Evolutionary conservation across 2,888 invertebrate species (phyloP).

Genomic region (Phrixothrix hirtus): DNA sequence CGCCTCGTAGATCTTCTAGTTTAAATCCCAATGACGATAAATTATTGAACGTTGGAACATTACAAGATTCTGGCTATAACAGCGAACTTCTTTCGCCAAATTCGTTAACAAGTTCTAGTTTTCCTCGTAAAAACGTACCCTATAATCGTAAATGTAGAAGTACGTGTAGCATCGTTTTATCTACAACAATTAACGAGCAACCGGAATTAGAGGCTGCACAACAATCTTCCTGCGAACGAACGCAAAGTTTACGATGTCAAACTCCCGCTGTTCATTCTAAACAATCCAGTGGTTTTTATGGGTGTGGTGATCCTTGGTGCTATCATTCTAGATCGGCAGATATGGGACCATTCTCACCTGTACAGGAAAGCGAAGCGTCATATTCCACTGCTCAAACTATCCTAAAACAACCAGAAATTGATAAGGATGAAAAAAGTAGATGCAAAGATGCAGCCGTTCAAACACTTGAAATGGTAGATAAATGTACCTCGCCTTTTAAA

Average conservation of each 20-base stretch:
- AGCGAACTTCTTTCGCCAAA: conserved; percentile 59
- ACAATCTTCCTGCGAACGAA: conserved; percentile 46
- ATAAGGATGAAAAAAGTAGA: conserved; percentile 6
- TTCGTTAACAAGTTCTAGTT: conserved; percentile 46
- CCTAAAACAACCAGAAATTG: conserved; percentile 32
- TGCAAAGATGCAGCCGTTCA: conserved; percentile 60
- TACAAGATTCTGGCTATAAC: conserved; percentile 55
- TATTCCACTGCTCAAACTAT: conserved; percentile 40
- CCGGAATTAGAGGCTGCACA: conserved; percentile 40
- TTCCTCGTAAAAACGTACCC: conserved; percentile 46
- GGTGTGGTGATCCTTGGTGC: conserved; percentile 58
- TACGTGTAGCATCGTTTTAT: conserved; percentile 70
- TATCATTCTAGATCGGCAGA: conserved; percentile 48
- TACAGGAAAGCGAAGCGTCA: conserved; percentile 56
- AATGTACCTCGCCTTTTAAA: conserved; percentile 53
- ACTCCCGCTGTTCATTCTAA: conserved; percentile 48
- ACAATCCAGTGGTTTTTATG: conserved; percentile 43
- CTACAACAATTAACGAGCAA: conserved; percentile 57
- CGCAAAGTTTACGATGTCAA: conserved; percentile 55
- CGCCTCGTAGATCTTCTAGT: conserved; percentile 41
- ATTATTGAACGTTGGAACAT: not conserved
- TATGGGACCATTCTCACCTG: conserved; percentile 50
- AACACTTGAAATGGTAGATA: conserved; percentile 57
- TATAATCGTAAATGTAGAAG: conserved; percentile 64
- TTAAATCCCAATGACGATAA: conserved; percentile 4